Conservation (phyloP, 1,140 invertebrate genomes). For the Agrypnia vestita region DNA sequence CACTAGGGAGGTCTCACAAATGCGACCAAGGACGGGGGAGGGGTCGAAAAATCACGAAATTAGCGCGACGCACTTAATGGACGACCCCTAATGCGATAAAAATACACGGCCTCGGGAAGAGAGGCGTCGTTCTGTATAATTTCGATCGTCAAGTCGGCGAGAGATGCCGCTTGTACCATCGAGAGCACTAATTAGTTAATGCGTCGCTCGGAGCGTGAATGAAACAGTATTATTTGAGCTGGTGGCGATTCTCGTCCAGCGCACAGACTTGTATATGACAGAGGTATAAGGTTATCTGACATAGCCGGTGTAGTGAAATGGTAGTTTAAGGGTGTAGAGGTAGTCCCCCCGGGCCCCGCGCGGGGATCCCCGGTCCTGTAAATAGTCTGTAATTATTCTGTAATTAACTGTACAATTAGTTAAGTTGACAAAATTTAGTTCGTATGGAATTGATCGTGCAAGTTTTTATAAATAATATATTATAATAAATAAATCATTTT, state of each 20-base stretch:
- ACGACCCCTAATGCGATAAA: too few relatives aligned
- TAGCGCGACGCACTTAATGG: too few relatives aligned
- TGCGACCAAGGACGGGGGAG: too few relatives aligned
- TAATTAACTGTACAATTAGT: conserved; percentile 52
- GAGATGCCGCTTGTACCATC: too few relatives aligned
- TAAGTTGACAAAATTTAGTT: conserved; percentile 55
- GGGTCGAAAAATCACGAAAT: too few relatives aligned
- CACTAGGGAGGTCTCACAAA: too few relatives aligned
- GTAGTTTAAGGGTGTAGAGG: not conserved
- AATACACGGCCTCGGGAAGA: too few relatives aligned
- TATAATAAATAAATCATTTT: conserved; percentile 61
- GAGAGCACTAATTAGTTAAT: too few relatives aligned
- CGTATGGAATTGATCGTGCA: conserved; percentile 60
- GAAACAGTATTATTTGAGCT: conserved; percentile 30
- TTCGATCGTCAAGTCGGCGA: too few relatives aligned
- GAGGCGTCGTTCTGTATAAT: too few relatives aligned
- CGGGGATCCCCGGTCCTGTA: conserved; percentile 26
- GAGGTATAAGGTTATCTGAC: not conserved
- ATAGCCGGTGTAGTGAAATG: not conserved
- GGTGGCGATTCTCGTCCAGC: not conserved
- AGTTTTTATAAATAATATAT: conserved; percentile 61
- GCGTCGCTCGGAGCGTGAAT: not conserved
- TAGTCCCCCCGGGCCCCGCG: conserved; percentile 5
- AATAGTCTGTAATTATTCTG: conserved; percentile 41
- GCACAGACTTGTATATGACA: not conserved